Evolutionary conservation across 2,888 invertebrate species (phyloP), one percentile per base, ranked within the genome.

Genomic region (Baccha elongata): DNA sequence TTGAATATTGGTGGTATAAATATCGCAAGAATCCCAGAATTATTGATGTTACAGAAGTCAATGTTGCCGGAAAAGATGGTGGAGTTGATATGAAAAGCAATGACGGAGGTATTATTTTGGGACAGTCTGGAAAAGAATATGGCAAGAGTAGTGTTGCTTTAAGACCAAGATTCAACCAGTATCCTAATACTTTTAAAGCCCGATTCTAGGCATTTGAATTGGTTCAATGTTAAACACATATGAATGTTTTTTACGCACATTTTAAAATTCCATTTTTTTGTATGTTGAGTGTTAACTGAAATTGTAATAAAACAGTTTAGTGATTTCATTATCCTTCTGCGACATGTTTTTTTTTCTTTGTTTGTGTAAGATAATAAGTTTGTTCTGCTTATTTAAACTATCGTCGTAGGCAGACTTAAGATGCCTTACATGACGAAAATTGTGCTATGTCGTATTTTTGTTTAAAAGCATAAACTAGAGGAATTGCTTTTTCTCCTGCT

Each of bases 1-100:
- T 98, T 80, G 99, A 99, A 89, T 99, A 98, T 90, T 97, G 96
- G 95, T 97, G 96, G 95, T 97, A 97, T 87, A 95, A 96, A 86
- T 95, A 94, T 91, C 93, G 95, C 86, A 94, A 93, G 86, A 92
- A 92, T 75, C 92, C 93, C 0, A 91, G 91, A 17, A 91, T 94
- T 37, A 92, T 94, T 3, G 93, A 93, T 86, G 93, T 94, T 5
- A 92, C 93, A 53, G 94, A 93, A 90, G 93, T 86, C 0, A 87
- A 73, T 65, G 58, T 85, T 2, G 53, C 86, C 40, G 73, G 65
- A 4, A 86, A 87, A 6, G 88, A 89, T 55, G 64, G 58, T 3
- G 86, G 86, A 8, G 87, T 87, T 71, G 87, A 87, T 21, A 85
- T 86, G 5, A 89, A 89, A 91, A 52, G 86, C 10, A 85, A 84